phyloP scores from a whole-genome alignment of 2,113 vertebrate genomes.

The Talpa occidentalis region DNA sequence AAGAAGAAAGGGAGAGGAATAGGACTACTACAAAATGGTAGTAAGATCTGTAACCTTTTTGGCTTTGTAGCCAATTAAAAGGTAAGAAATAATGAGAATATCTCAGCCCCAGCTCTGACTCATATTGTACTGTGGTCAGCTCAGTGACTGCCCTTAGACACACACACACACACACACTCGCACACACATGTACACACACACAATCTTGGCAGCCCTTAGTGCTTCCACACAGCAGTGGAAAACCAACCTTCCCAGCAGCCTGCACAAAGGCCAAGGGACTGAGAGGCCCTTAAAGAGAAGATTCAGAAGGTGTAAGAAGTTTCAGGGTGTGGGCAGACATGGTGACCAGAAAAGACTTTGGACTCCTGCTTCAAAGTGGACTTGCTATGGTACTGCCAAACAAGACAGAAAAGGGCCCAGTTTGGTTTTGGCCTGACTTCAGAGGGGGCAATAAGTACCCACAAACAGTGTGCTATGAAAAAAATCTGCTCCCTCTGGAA shows the following conservation, averaged over 20 bases:
- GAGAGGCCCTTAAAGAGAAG: neutral
- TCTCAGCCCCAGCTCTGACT: no score
- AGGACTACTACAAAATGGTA: no score
- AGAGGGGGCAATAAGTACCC: constrained; percentile 75
- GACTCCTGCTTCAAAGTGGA: constrained; percentile 8
- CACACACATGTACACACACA: no score
- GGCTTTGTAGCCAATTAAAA: no score
- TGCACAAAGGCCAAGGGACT: constrained; percentile 27
- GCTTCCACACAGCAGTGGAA: constrained; percentile 52
- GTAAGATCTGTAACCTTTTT: no score
- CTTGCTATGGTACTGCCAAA: constrained; percentile 65
- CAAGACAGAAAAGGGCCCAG: constrained; percentile 60
- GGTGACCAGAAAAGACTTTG: constrained; percentile 51
- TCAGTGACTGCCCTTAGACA: neutral
- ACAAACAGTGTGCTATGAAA: constrained; percentile 76
- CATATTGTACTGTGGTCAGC: no score
- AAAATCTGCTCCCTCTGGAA: constrained; percentile 81
- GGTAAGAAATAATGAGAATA: no score
- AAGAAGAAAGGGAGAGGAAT: no score
- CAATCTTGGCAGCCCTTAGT: constrained; percentile 1
- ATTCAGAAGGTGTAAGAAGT: constrained; percentile 17
- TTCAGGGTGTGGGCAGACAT: neutral
- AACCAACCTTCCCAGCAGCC: constrained; percentile 28
- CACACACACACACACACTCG: neutral
- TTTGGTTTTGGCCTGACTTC: constrained; percentile 72